A percentile compares a stretch with the other conserved stretches of the same genome.
Evolutionary conservation across 2,113 vertebrate species (phyloP).

Genomic region (Montifringilla adamsi): DNA sequence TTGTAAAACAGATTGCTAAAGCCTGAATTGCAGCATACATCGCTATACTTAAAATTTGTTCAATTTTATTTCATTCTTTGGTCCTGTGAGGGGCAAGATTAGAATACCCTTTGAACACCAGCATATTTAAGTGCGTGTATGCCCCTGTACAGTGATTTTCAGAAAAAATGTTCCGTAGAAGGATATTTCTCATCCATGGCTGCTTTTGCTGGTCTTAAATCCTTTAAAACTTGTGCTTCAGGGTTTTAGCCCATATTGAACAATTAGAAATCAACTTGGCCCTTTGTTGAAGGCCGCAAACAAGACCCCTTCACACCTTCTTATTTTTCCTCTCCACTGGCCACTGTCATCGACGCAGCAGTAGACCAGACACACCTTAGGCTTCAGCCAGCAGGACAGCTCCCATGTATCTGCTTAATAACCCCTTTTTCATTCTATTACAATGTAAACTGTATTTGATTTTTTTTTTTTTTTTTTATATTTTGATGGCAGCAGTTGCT

Average conservation of each 20-base stretch:
- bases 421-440: neutral
- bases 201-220: neutral
- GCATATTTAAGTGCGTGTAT: neutral
- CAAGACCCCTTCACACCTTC: neutral
- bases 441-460: neutral
- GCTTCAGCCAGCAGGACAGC: neutral
- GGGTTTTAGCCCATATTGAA: neutral
- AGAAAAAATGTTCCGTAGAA: neutral
- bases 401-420: neutral
- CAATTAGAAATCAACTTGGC: neutral
- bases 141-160: neutral
- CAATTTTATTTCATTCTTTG: neutral
- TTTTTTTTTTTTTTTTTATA: neutral
- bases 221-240: neutral
- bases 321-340: neutral
- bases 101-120: neutral
- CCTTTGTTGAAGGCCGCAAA: neutral
- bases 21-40: neutral
- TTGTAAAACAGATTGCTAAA: neutral
- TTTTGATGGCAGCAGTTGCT: slow-evolving; percentile 1
- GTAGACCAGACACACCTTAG: neutral
- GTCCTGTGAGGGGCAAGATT: neutral
- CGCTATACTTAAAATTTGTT: neutral
- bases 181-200: neutral
- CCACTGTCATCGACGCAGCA: neutral